Percentiles rank a stretch among this genome's conserved stretches.
Evolutionary conservation across 2,888 invertebrate species (phyloP).

Genomic region (Anodontia alba): DNA sequence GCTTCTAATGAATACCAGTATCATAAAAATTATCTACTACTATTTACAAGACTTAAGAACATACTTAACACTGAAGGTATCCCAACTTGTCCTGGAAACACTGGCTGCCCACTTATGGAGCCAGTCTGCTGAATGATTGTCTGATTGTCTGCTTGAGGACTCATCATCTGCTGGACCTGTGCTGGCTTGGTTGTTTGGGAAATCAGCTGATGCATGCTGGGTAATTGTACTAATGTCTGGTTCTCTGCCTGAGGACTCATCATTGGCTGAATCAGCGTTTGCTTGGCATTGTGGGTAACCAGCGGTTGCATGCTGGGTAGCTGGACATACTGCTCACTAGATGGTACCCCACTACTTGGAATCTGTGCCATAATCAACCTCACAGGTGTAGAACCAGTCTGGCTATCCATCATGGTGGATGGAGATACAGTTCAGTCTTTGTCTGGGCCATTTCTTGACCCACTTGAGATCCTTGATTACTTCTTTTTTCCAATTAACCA

Average conservation of each 20-base stretch:
- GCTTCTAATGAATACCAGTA: too few relatives aligned
- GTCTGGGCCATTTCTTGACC: conserved; percentile 10
- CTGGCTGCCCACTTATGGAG: conserved; percentile 47
- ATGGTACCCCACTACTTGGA: conserved; percentile 42
- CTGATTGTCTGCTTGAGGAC: conserved; percentile 28
- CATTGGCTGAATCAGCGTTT: not conserved
- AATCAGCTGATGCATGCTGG: conserved; percentile 14
- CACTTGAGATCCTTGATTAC: not conserved
- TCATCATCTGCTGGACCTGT: not conserved
- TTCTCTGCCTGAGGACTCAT: conserved; percentile 33
- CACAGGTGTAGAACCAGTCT: conserved; percentile 7
- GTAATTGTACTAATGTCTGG: conserved; percentile 41
- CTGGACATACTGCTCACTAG: conserved; percentile 54
- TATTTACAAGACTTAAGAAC: too few relatives aligned
- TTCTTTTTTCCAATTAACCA: not conserved
- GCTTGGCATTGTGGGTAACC: conserved; percentile 22
- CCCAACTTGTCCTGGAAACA: conserved; percentile 52
- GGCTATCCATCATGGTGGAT: conserved; percentile 24
- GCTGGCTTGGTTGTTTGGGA: conserved; percentile 4
- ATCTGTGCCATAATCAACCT: conserved; percentile 19
- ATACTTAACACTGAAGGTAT: conserved; percentile 51
- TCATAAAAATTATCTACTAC: too few relatives aligned
- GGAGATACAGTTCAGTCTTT: not conserved
- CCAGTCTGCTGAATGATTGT: conserved; percentile 46
- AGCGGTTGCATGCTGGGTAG: conserved; percentile 51